Evolutionary conservation across 2,113 vertebrate species (phyloP), one percentile per base, ranked within the genome.

Genomic region (Erinaceus europaeus): DNA sequence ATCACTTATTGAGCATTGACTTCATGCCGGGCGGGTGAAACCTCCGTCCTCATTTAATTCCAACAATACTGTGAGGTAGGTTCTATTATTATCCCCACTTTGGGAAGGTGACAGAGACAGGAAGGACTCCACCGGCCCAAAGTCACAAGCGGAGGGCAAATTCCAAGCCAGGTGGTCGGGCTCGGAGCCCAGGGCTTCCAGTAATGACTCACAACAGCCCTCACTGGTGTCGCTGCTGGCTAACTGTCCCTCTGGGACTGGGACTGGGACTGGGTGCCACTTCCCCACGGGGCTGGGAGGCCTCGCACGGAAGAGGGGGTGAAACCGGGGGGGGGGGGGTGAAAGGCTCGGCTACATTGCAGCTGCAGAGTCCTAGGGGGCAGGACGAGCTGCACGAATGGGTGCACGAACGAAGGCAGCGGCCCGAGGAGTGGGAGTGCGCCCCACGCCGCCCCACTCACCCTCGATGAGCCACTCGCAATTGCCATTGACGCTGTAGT

Each of bases 401-500:
- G 67, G 48, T 4, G 36, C 59, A 74, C 27, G 65, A 53, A 93
- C 29, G 86, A 90, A 92, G 52, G 80, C 72, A 83, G 79, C n/a
- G 68, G 77, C 5, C 9, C n/a, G 74, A 84, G 38, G 48, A 72
- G 61, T 46, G 82, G 38, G 77, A 67, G 69, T 74, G 89, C 89
- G 68, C 82, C 61, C 88, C 72, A 69, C 62, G 2, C 53, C 53
- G 55, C 74, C 73, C 85, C 92, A 94, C 96, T 95, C 96, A 98
- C 98, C 98, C 97, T 98, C 98, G 67, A 99, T 98, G n/a, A 99
- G 97, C 98, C 98, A 99, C 91, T 99, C 98, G 93, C 98, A 99
- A 97, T 98, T 98, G 74, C 98, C 98, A 80, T 98, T 99, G 90
- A 99, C 98, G 8, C 98, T 99, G 96, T 99, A 99, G 95, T 99